A percentile compares a stretch with the other conserved stretches of the same genome.
Conservation (phyloP, 1,140 invertebrate species). For the Caenorhabditis inopinata region DNA sequence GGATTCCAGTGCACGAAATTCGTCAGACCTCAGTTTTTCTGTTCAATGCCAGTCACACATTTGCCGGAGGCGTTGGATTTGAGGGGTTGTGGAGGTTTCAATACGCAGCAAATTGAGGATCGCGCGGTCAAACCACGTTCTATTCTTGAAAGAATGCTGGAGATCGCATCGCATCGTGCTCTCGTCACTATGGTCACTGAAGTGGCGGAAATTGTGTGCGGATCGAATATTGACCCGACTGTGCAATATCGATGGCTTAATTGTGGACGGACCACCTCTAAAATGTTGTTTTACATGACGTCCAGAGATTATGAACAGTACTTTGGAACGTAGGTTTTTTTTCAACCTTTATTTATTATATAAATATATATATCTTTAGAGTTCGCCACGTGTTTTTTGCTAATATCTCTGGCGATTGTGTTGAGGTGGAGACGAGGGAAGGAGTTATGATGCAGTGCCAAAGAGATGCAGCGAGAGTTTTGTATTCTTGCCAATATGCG, state of each 20-base stretch:
- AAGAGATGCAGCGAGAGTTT: not conserved
- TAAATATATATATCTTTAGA: not conserved
- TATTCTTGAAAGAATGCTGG: not conserved
- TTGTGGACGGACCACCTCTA: not conserved
- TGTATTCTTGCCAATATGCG: not conserved
- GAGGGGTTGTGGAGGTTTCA: constrained; percentile 2
- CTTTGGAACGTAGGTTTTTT: not conserved
- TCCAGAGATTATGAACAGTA: not conserved
- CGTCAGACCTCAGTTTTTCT: constrained; percentile 36
- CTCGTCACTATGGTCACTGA: not conserved
- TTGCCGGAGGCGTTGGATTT: constrained; percentile 30
- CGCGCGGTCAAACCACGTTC: not conserved
- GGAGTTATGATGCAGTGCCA: not conserved
- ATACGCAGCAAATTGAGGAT: not conserved
- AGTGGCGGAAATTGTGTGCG: not conserved
- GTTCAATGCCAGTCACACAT: constrained; percentile 37
- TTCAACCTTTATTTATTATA: no score
- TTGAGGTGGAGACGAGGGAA: not conserved
- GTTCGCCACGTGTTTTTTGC: not conserved
- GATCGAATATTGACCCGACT: not conserved
- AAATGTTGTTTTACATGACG: not conserved
- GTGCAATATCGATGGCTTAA: not conserved
- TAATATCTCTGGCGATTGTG: not conserved
- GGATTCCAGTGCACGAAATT: constrained; percentile 26
- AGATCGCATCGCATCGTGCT: not conserved